Base-by-base conservation (phyloP, 2,113 vertebrate genomes). In the Falcunculus frontatus region DNA sequence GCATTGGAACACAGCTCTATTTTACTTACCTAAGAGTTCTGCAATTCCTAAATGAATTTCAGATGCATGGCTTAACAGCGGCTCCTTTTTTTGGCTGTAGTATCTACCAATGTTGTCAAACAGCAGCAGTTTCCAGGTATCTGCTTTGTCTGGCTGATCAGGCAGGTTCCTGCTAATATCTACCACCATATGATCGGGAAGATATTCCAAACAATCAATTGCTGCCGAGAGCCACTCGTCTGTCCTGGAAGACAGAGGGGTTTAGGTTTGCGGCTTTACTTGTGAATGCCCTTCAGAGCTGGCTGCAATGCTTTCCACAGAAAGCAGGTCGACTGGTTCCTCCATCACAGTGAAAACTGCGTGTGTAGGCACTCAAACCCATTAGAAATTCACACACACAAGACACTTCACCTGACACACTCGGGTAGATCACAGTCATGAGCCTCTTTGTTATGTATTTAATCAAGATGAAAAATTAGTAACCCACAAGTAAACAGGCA, bases 181-280 rank as follows among this genome's bases (percentile, higher is more conserved):
- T 83, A 99, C 99, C 90, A 99, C 99, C 95, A 98, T 96, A 8
- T 98, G 97, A 96, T 99, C 99, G 0, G 99, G 99, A 79, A 99
- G 98, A 83, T 99, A 99, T 55, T 99, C 99, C 60, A 99, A 96
- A 93, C 99, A 99, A 97, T 99, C 99, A 56, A 99, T 98, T 4
- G 99, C 99, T 56, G 98, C 98, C 1, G 98, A 99, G 80, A 99
- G 97, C 99, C 99, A 99, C 91, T 99, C 98, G 15, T 99, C 99
- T 57, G 98, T 98, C 97, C 99, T 99, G 79, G 55, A 70, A 90
- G 78, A 86, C 63, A 79, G 39, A 80, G 35, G 4, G 6, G 56
- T 64, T 82, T 42, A 30, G 49, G 33, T 39, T 59, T 74, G 59
- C 13, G 57, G 60, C 22, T 52, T 44, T 39, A 59, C 16, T 47